Evolutionary conservation across 2,797 vertebrate species (phyloP).

Genomic region (Orestias chungarensis): DNA sequence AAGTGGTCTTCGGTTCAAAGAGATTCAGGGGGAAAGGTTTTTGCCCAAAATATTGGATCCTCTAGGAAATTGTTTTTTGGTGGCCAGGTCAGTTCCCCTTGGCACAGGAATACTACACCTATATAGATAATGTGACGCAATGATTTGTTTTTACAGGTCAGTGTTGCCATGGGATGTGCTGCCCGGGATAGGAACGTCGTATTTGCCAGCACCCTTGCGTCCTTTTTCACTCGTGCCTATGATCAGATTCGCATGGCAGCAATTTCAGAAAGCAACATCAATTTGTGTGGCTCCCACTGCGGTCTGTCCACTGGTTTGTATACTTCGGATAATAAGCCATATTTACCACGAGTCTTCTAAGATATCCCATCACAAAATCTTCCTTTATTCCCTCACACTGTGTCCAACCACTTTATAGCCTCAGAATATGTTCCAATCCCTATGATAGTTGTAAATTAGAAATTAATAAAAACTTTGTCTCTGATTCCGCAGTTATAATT

Average conservation of each 20-base stretch:
- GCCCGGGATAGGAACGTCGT: constrained; percentile 89
- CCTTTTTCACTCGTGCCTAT: constrained; percentile 91
- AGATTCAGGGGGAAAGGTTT: constrained; percentile 23
- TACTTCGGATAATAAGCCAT: not conserved
- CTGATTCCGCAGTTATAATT: constrained; percentile 30
- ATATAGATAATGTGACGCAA: constrained; percentile 4
- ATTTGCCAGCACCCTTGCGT: constrained; percentile 91
- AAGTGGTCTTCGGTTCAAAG: constrained; percentile 52
- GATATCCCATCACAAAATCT: constrained; percentile 14
- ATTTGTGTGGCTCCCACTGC: constrained; percentile 94
- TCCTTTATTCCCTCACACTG: constrained; percentile 23
- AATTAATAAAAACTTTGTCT: constrained; percentile 13
- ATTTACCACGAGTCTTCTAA: constrained; percentile 12
- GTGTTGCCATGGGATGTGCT: constrained; percentile 89
- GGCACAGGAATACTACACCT: not conserved
- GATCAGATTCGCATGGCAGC: constrained; percentile 97
- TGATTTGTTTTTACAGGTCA: constrained; percentile 80
- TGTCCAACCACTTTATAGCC: constrained; percentile 31
- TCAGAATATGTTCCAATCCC: constrained; percentile 8
- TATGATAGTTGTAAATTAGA: constrained; percentile 17
- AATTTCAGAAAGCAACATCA: constrained; percentile 95
- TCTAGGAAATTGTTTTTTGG: constrained; percentile 18
- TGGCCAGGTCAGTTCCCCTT: constrained; percentile 10
- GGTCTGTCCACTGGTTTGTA: constrained; percentile 93
- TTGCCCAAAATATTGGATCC: constrained; percentile 25